Conservation (phyloP, 1,140 invertebrate genomes). For the Mya arenaria region DNA sequence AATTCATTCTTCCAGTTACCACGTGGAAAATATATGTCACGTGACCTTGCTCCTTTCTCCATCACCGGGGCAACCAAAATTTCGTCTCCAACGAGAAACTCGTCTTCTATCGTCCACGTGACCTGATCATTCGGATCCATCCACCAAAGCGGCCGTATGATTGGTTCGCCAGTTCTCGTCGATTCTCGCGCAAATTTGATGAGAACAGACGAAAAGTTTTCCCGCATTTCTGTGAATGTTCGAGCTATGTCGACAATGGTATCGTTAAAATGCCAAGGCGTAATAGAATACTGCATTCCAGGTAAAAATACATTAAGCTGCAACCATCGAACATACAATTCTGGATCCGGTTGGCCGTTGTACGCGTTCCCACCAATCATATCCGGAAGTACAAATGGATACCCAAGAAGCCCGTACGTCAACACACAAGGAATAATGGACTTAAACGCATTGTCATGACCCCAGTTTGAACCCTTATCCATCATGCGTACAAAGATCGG, state of each 20-base stretch:
- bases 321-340: slow-evolving; percentile 94
- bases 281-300: slow-evolving; percentile 92
- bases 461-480: slow-evolving; percentile 93
- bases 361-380: slow-evolving; percentile 96
- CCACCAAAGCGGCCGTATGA: slow-evolving; percentile 94
- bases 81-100: slow-evolving; percentile 90
- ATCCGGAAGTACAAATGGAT: slow-evolving; percentile 93
- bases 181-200: slow-evolving; percentile 65
- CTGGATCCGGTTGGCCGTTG: slow-evolving; percentile 85
- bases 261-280: slow-evolving; percentile 88
- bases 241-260: slow-evolving; percentile 84
- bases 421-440: slow-evolving; percentile 91
- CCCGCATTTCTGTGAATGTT: slow-evolving; percentile 87
- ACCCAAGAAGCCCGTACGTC: slow-evolving; percentile 92
- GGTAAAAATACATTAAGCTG: slow-evolving; percentile 94
- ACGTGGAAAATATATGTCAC: slow-evolving; percentile 86
- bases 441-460: slow-evolving; percentile 89
- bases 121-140: slow-evolving; percentile 90
- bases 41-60: slow-evolving; percentile 83
- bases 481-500: slow-evolving; percentile 93
- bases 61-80: slow-evolving; percentile 92
- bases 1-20: slow-evolving; percentile 46
- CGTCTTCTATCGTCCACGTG: slow-evolving; percentile 89
- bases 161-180: slow-evolving; percentile 81
- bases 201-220: slow-evolving; percentile 81